A percentile compares a stretch with the other conserved stretches of the same genome.
These are phyloP conservation scores for Otus sunia DNA, from an alignment of 2,113 vertebrate species.

Conservation along the genomic window DNA sequence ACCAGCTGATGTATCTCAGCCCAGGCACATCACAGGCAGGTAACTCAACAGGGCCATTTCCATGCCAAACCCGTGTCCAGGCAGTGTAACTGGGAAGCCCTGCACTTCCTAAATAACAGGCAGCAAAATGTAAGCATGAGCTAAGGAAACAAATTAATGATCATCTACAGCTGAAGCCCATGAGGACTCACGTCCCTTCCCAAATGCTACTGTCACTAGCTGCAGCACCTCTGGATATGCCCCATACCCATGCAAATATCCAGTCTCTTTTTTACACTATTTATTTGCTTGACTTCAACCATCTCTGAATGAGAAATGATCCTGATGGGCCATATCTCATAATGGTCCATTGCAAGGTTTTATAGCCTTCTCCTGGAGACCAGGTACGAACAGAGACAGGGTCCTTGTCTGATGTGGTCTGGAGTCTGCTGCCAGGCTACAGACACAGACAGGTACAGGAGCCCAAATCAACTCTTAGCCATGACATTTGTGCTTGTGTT, in stretches of 20 bases:
- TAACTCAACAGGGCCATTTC: not conserved
- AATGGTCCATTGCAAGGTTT: not conserved
- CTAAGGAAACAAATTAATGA: not conserved
- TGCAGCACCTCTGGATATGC: not conserved
- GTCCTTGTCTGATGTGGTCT: not conserved
- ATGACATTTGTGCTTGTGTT: not conserved
- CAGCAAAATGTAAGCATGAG: not conserved
- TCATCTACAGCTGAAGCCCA: not conserved
- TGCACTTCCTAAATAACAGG: not conserved
- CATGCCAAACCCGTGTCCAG: not conserved
- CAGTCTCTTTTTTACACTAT: not conserved
- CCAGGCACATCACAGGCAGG: not conserved
- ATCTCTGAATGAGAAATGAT: not conserved
- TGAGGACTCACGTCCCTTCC: not conserved
- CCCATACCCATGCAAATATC: not conserved
- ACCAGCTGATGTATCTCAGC: fast-evolving
- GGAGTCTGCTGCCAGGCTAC: not conserved
- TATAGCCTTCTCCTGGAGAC: not conserved
- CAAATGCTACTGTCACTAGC: fast-evolving
- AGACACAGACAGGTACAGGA: not conserved
- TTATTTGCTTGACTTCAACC: not conserved
- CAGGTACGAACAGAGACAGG: not conserved
- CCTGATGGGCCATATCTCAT: not conserved
- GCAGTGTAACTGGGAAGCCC: not conserved
- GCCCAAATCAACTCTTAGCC: fast-evolving